Evolutionary conservation across 2,888 invertebrate species (phyloP).

Genomic region (Melanotus villosus): DNA sequence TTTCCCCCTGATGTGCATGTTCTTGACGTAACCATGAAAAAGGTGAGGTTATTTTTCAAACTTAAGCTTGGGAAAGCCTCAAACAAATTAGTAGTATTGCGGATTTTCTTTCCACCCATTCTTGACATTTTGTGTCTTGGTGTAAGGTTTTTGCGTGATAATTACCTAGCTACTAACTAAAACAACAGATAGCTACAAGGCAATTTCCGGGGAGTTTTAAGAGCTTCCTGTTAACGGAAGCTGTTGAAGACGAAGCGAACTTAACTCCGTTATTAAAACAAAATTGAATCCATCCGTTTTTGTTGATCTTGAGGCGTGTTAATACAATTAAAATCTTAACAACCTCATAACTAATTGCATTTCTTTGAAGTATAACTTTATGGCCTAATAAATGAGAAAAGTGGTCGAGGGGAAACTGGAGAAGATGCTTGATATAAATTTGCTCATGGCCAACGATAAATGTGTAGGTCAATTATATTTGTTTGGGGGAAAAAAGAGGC

Average conservation of each 20-base stretch:
- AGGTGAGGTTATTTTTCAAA: not conserved
- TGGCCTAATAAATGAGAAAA: not conserved
- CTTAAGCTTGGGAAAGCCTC: too few relatives aligned
- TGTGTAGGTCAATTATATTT: slow-evolving; percentile 11
- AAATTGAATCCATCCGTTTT: slow-evolving; percentile 15
- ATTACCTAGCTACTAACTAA: slow-evolving; percentile 17
- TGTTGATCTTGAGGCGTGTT: slow-evolving; percentile 4
- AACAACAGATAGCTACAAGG: slow-evolving; percentile 18
- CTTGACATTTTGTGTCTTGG: not conserved
- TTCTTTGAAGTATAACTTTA: not conserved
- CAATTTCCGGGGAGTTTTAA: slow-evolving; percentile 19
- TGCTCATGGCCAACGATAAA: too few relatives aligned
- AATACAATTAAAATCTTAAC: slow-evolving; percentile 13
- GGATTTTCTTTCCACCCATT: too few relatives aligned
- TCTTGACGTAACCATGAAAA: not conserved
- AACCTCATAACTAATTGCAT: not conserved
- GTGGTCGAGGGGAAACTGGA: not conserved
- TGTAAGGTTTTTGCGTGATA: slow-evolving; percentile 4
- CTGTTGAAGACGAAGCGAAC: slow-evolving; percentile 17
- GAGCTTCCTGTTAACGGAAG: slow-evolving; percentile 20
- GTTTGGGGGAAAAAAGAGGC: not conserved
- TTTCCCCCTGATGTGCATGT: not conserved
- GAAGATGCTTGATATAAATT: not conserved
- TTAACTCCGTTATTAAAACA: slow-evolving; percentile 1
- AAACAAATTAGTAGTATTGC: too few relatives aligned